A percentile compares a stretch with the other conserved stretches of the same genome.
Conservation (phyloP, 1,140 invertebrate species). For the Doryteuthis pealeii region DNA sequence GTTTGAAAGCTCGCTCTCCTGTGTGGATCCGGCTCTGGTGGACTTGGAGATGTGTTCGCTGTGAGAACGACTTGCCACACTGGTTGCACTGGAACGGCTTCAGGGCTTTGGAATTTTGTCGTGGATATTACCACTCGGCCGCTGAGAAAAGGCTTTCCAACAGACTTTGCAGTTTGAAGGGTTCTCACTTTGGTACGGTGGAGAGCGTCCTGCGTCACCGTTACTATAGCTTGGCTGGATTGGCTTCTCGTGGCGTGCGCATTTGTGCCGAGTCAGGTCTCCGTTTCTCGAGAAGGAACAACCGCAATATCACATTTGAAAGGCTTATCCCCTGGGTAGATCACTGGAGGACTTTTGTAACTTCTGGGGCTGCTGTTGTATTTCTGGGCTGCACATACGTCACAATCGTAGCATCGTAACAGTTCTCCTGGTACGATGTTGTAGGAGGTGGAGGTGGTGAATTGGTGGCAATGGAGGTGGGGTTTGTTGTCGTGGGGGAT, state of each 20-base stretch:
- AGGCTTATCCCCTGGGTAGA: conserved; percentile 5
- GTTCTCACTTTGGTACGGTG: neutral
- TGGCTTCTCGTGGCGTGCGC: conserved; percentile 10
- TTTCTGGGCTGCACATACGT: neutral
- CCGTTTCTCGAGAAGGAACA: conserved; percentile 14
- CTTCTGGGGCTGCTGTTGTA: neutral
- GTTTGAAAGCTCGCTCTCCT: conserved; percentile 16
- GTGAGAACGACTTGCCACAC: conserved; percentile 67
- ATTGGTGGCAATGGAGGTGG: no score
- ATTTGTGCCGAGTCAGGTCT: conserved; percentile 14
- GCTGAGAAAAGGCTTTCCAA: conserved; percentile 1
- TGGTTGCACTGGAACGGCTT: conserved; percentile 85
- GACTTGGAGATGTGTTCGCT: conserved; percentile 5
- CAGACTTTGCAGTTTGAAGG: neutral
- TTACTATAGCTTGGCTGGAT: neutral
- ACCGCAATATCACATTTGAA: conserved; percentile 20
- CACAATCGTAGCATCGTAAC: neutral
- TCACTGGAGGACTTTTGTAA: neutral
- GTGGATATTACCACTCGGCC: conserved; percentile 58
- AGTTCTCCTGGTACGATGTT: neutral
- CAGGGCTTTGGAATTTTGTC: conserved; percentile 81
- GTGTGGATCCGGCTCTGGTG: conserved; percentile 25
- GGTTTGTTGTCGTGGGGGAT: no score
- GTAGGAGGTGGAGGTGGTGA: neutral
- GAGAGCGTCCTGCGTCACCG: neutral